Percentiles rank a stretch among this genome's conserved stretches.
These are phyloP conservation scores for Vollenhovia emeryi DNA, from an alignment of 1,140 invertebrate species.

Conservation along the genomic window DNA sequence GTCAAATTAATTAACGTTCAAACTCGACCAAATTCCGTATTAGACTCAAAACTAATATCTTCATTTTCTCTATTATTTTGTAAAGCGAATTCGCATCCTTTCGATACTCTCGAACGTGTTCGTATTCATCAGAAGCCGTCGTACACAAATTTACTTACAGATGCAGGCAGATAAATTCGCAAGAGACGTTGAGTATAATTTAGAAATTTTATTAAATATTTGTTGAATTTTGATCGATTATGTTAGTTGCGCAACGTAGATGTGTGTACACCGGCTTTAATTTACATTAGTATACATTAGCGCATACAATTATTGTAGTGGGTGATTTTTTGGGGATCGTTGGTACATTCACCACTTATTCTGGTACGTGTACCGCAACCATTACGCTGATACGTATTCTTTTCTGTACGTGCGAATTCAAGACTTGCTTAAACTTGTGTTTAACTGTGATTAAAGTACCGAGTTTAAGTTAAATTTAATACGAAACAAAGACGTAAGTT, in stretches of 20 bases:
- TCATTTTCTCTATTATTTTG: conserved; percentile 10
- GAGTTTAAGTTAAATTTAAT: too few species aligned
- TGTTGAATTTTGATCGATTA: background rate
- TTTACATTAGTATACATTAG: background rate
- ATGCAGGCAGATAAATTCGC: too few species aligned
- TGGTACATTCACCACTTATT: too few species aligned
- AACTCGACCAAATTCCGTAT: background rate
- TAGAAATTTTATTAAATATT: background rate
- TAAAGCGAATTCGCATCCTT: background rate
- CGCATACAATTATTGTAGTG: conserved; percentile 42
- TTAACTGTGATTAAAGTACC: too few species aligned
- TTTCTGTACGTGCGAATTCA: too few species aligned
- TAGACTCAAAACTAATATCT: background rate
- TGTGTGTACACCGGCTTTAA: background rate
- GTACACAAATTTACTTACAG: background rate
- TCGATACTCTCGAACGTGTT: background rate
- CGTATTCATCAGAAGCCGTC: background rate
- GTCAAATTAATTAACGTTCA: background rate
- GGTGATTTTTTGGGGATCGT: too few species aligned
- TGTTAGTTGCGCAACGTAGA: background rate
- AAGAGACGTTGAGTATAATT: background rate
- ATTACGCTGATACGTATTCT: too few species aligned
- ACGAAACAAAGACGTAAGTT: too few species aligned
- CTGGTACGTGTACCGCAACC: too few species aligned
- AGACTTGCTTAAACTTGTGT: too few species aligned